A percentile compares a stretch with the other conserved stretches of the same genome.
These are phyloP conservation scores for Platycercus adscitus DNA, from an alignment of 2,113 vertebrate species.

Conservation along the genomic window DNA sequence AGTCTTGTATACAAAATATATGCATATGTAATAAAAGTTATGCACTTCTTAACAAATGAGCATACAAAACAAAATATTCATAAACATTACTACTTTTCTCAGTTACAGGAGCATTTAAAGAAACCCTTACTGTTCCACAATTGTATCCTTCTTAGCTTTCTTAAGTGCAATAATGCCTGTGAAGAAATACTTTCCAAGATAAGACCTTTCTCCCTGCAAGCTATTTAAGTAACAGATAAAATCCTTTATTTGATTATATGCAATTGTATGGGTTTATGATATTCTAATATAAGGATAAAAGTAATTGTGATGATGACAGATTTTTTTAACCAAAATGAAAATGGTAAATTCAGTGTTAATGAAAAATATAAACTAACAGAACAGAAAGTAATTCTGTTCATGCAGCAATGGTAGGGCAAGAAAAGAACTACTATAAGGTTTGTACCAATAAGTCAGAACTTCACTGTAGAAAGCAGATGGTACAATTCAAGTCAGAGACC, in stretches of 20 bases:
- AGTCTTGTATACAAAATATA: not conserved
- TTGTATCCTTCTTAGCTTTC: not conserved
- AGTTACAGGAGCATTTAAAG: not conserved
- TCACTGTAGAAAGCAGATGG: not conserved
- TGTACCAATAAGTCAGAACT: not conserved
- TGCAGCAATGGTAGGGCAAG: not conserved
- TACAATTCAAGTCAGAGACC: not conserved
- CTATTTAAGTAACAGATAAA: slow-evolving; percentile 23
- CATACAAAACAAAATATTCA: not conserved
- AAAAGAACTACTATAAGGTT: not conserved
- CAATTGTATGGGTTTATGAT: not conserved
- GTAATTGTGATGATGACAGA: not conserved
- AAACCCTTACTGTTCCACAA: not conserved
- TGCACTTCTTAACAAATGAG: not conserved
- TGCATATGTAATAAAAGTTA: not conserved
- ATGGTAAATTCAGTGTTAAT: slow-evolving; percentile 34
- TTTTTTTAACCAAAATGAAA: slow-evolving; percentile 18
- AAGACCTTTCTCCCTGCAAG: not conserved
- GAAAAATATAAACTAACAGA: slow-evolving; percentile 49
- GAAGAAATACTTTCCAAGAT: not conserved
- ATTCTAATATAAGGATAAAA: slow-evolving; percentile 36
- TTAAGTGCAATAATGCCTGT: not conserved
- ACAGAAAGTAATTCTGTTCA: not conserved
- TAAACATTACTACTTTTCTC: not conserved
- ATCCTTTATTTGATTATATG: slow-evolving; percentile 25